Base-by-base conservation (phyloP, 2,797 vertebrate species). In the Siniperca scherzeri region DNA sequence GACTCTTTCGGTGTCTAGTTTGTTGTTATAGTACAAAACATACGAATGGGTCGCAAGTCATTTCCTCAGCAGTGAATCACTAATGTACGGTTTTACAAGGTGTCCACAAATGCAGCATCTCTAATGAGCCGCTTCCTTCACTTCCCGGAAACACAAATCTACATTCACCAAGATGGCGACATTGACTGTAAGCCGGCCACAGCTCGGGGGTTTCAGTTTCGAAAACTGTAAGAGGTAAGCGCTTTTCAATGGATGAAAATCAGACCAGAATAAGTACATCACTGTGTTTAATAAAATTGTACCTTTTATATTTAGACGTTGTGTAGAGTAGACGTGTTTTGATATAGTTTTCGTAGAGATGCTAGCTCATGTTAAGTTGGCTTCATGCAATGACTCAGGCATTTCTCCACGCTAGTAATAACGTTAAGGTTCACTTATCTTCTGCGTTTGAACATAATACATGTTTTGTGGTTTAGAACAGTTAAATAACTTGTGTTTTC, bases 201-300 rank as follows among this genome's bases (percentile, higher is more conserved):
- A 91, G 1, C 7, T 83, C 36, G 95, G 96, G 2, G 98, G 98
- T 78, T 99, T 99, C 93, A 96, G 95, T 93, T 99, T 99, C 94
- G 97, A 97, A 61, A 98, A 98, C 78, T 97, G 97, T 27, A 96
- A 96, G 84, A 96, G 98, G 98, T 98, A 82, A 90, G 94, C 7
- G 13, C 17, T n/a, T 21, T 22, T 12, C 4, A 38, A 0, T 0
- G 21, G 7, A 17, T 44, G 1, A 1, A 25, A 70, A 59, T 0
- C 0, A 2, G 2, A 17, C 0, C 1, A 46, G 1, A 33, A 7
- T 1, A 2, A 59, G 0, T 1, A 0, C 4, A 2, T 0, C 0
- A 0, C 1, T 10, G 4, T 4, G 4, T 4, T 50, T 1, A 14
- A 76, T 22, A 0, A 0, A 0, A 8, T n/a, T 33, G 1, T 0